Evolutionary conservation across 37 sponge, comb jelly and placozoan species (phyloP), one percentile per base, ranked within the genome.

Genomic region (Haliclona indistincta): DNA sequence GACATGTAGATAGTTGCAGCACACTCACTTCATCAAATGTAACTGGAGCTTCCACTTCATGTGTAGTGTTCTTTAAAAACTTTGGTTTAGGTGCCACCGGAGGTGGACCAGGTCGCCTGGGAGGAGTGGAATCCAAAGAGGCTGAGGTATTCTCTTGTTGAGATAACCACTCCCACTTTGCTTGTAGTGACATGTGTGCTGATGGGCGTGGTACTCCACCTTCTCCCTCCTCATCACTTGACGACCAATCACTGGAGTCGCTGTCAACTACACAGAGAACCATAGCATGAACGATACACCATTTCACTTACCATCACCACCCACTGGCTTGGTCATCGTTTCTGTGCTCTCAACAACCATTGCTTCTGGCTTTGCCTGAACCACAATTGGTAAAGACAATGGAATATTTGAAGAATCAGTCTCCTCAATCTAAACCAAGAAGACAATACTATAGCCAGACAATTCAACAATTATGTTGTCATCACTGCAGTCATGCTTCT

Each of bases 161-260:
- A 56, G 69, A n/a, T 35, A 68, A 4, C 86, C 81, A 81, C 67
- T 88, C 88, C 73, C 67, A 81, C 19, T 81, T 66, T 33, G 82
- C 75, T 15, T 30, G 39, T 10, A 76, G 56, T 3, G 33, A 64
- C 42, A 62, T 29, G 45, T 76, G 81, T 23, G 67, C 4, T 45
- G 73, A 71, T 29, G 78, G 88, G 26, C 49, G 74, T 44, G 77
- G 68, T 4, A 45, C 56, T 20, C 29, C 28, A 13, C 2, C 66
- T 7, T 77, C 67, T 7, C 43, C 77, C 51, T 56, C 73, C 49
- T 81, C 79, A 0, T 85, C 79, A 43, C 75, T 80, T 7, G 63
- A 43, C 15, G 81, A 80, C 81, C 81, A 81, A 23, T 81, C 82
- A 81, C 74, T 65, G 11, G 35, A 15, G 38, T 65, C 47, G n/a